A percentile compares a stretch with the other conserved stretches of the same genome.
Conservation (phyloP, 2,888 invertebrate species). For the Neocrepidodera transversa region DNA sequence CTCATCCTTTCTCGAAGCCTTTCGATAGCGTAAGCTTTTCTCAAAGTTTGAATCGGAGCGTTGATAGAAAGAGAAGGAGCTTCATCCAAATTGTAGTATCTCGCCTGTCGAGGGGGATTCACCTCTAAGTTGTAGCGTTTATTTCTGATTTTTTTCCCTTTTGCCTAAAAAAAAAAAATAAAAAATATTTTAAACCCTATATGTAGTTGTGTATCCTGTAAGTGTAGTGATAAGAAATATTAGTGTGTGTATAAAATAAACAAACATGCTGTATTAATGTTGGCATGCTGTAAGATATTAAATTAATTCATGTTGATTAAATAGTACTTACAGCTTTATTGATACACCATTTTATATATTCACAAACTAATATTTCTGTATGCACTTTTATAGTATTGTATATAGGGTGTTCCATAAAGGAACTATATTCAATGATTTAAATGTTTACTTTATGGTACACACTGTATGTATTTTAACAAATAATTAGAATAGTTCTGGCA, state of each 20-base stretch:
- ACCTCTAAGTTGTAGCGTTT: constrained; percentile 41
- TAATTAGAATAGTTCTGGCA: too few species aligned
- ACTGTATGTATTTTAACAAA: too few species aligned
- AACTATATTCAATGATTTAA: too few species aligned
- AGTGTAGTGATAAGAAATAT: constrained; percentile 32
- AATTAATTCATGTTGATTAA: constrained; percentile 10
- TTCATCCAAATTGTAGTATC: constrained; percentile 33
- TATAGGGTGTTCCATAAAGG: too few species aligned
- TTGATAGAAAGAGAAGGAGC: constrained; percentile 46
- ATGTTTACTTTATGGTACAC: too few species aligned
- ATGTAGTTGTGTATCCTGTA: neutral
- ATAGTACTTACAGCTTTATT: constrained; percentile 33
- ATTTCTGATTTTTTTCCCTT: constrained; percentile 39
- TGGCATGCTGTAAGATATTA: constrained; percentile 21
- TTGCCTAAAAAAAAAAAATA: constrained; percentile 38
- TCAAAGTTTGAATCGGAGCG: constrained; percentile 43
- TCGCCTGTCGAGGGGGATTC: constrained; percentile 24
- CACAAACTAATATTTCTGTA: constrained; percentile 39
- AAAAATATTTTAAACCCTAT: too few species aligned
- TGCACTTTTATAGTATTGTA: too few species aligned
- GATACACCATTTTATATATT: constrained; percentile 25
- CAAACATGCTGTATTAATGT: constrained; percentile 32
- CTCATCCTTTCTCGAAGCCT: constrained; percentile 41
- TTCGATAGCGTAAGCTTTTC: constrained; percentile 43
- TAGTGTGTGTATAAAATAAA: constrained; percentile 31